phyloP scores from a whole-genome alignment of 2,113 vertebrate genomes.

The Grammomys dolichurus region DNA sequence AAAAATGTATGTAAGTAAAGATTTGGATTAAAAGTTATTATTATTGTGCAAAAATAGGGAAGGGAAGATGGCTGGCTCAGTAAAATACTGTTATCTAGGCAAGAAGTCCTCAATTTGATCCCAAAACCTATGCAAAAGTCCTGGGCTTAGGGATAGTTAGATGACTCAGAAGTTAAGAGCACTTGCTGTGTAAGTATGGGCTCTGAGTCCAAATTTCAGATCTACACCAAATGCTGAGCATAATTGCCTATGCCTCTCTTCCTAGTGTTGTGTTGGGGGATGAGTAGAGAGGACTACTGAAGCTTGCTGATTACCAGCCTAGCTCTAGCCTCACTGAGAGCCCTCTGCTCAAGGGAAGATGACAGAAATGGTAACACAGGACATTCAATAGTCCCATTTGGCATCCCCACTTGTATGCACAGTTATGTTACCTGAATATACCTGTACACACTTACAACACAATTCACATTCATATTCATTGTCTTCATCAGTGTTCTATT shows the following conservation, averaged over 20 bases:
- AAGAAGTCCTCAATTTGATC: not conserved
- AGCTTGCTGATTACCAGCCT: not conserved
- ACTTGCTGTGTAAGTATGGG: not conserved
- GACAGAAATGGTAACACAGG: not conserved
- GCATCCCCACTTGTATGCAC: not conserved
- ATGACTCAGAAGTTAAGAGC: not conserved
- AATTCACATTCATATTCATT: not conserved
- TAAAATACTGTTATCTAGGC: not conserved
- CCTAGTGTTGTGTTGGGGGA: not conserved
- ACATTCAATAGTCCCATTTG: not conserved
- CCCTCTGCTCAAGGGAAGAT: not conserved
- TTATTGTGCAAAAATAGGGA: not conserved
- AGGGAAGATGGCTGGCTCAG: not conserved
- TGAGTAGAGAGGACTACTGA: not conserved
- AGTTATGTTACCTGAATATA: not conserved
- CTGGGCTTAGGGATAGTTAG: no score
- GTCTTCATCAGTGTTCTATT: not conserved
- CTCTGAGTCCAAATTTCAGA: not conserved
- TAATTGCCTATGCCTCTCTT: not conserved
- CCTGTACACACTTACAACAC: not conserved
- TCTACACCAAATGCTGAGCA: no score
- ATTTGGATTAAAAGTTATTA: not conserved
- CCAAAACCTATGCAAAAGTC: not conserved
- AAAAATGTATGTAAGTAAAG: not conserved
- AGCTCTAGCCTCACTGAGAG: not conserved